Conservation (phyloP, 2,113 vertebrate genomes). For the Dasyurus viverrinus region DNA sequence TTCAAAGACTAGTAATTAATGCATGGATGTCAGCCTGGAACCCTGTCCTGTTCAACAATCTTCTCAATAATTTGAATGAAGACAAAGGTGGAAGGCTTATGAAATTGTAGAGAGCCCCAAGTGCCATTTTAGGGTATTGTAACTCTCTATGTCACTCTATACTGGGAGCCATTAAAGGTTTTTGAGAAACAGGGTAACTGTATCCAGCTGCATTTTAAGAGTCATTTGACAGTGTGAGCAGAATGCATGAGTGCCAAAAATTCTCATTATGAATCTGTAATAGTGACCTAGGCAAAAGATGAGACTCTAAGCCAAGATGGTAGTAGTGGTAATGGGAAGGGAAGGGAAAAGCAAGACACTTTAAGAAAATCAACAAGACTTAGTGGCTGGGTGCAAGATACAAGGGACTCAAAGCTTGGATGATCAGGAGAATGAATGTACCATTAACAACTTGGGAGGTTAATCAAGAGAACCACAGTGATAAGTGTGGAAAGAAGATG, state of each 20-base stretch:
- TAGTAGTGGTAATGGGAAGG: neutral
- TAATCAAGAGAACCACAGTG: neutral
- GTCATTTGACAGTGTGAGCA: neutral
- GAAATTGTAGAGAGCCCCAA: neutral
- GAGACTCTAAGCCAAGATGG: neutral
- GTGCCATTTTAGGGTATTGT: neutral
- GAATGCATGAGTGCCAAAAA: neutral
- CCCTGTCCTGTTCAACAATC: neutral
- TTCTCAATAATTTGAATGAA: neutral
- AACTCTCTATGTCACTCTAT: neutral
- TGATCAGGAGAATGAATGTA: neutral
- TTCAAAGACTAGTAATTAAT: neutral
- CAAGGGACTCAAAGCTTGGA: neutral
- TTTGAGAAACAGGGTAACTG: neutral
- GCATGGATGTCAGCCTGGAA: neutral
- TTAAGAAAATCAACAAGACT: neutral
- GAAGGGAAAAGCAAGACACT: neutral
- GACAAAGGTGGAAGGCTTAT: neutral
- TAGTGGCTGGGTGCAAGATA: neutral
- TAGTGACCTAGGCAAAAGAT: neutral
- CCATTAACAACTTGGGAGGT: neutral
- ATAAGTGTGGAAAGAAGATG: neutral
- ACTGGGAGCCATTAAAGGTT: neutral
- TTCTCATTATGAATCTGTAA: neutral
- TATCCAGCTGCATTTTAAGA: neutral